Evolutionary conservation across 2,888 invertebrate genomes (phyloP), one percentile per base, ranked within the genome.

Genomic region (Drosophila antonietae): DNA sequence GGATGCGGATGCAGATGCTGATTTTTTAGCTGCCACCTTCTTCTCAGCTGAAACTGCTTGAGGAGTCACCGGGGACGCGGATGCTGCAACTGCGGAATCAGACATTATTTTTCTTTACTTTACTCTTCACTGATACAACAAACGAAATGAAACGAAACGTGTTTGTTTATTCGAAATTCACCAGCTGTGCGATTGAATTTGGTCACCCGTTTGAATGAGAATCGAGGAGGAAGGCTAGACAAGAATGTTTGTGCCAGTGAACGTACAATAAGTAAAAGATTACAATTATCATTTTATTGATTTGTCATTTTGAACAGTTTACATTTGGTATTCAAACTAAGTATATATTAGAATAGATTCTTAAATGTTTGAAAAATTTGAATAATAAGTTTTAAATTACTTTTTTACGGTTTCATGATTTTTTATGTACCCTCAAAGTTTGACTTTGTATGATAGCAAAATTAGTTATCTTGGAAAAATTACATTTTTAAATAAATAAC

Each of bases 21-120:
- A 33, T 58, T 74, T 71, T n/a, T 78, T 74, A 33, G 64, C 6
- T 31, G 69, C 49, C 39, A 76, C 66, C 56, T 68, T 76, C 23
- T 77, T 77, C 49, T 68, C 73, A 7, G 47, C 57, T 41, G 69
- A 10, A 12, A 59, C 67, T 65, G 63, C 43, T 44, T 66, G 35
- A 15, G 74, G 74, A 63, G 47, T 61, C 58, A 71, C 79, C 9
- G 78, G 78, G 18, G 78, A 79, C 12, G 72, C 66, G 44, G 64
- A 62, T 41, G 68, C 53, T 63, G 66, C 75, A 53, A 71, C 71
- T 49, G 57, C 78, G 33, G 77, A 65, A 46, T 76, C 76, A 12
- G 76, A 73, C 76, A 76, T 78, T 58, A 71, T 74, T 44, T 18
- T 18, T 51, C 20, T 44, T 37, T 7, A 52, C 52, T 52, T 9